phyloP scores from a whole-genome alignment of 2,888 invertebrate genomes.

The Drosophila fulvimacula region DNA sequence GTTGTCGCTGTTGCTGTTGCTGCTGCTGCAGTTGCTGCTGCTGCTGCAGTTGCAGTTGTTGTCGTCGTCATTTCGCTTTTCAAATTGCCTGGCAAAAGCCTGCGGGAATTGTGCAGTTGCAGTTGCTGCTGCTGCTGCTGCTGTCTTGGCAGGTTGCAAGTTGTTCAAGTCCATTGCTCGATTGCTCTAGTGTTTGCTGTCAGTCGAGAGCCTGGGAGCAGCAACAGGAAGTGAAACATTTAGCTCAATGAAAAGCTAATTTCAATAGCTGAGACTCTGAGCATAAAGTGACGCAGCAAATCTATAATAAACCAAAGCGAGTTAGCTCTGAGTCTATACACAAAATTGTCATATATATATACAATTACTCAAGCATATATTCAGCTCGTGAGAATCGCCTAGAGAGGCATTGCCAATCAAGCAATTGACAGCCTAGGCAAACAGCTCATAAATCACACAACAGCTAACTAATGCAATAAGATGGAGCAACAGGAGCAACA shows the following conservation, averaged over 20 bases:
- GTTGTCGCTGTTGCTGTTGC: constrained; percentile 3
- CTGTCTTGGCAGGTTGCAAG: constrained; percentile 34
- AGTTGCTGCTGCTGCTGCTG: constrained; percentile 32
- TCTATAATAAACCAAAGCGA: background rate
- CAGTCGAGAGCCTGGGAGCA: constrained; percentile 41
- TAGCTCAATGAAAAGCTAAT: constrained; percentile 33
- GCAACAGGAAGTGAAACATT: constrained; percentile 64
- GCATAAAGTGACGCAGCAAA: background rate
- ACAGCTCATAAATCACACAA: constrained; percentile 46
- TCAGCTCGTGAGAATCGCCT: constrained; percentile 1
- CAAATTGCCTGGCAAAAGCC: constrained; percentile 74
- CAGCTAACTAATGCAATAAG: constrained; percentile 48
- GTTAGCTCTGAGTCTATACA: background rate
- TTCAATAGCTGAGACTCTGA: constrained; percentile 6
- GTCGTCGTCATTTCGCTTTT: constrained; percentile 77
- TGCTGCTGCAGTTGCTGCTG: constrained; percentile 1
- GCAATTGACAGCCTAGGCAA: constrained; percentile 17
- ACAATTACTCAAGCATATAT: constrained; percentile 5
- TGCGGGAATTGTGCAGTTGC: constrained; percentile 53
- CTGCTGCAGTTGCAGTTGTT: constrained; percentile 43
- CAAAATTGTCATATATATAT: background rate
- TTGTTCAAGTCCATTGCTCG: constrained; percentile 58
- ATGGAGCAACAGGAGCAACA: constrained; percentile 17
- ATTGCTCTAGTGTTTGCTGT: constrained; percentile 32
- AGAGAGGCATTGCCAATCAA: constrained; percentile 15